Evolutionary conservation across 2,797 vertebrate species (phyloP).

Genomic region (Eulemur albifrons): DNA sequence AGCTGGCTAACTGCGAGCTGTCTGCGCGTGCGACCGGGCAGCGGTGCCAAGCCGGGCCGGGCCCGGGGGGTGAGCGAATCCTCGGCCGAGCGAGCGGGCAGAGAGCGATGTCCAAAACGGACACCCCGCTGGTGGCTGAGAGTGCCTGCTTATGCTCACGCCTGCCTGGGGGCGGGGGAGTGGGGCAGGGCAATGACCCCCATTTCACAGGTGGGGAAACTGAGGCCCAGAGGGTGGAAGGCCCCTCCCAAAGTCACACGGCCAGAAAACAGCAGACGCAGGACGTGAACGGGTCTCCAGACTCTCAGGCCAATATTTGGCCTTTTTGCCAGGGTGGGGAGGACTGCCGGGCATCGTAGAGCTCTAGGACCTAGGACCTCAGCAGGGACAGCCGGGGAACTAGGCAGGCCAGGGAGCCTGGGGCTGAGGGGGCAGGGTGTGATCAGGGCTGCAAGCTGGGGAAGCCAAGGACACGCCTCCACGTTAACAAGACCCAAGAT

Average conservation of each 20-base stretch:
- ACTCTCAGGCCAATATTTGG: neutral
- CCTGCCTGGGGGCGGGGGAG: neutral
- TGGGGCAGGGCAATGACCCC: neutral
- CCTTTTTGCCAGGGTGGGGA: neutral
- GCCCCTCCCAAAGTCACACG: neutral
- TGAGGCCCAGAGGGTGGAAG: neutral
- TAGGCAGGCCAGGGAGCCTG: neutral
- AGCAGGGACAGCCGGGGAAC: neutral
- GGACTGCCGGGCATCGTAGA: neutral
- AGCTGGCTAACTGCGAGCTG: neutral
- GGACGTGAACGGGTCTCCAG: neutral
- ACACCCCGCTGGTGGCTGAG: neutral
- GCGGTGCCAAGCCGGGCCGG: rapidly evolving
- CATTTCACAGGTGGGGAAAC: slow-evolving; percentile 13
- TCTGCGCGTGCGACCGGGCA: neutral
- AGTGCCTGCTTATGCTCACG: neutral
- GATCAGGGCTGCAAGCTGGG: neutral
- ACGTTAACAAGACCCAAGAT: neutral
- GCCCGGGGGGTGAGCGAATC: too few species aligned
- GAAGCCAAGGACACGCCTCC: neutral
- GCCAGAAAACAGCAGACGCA: neutral
- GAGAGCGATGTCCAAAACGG: neutral
- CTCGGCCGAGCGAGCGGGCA: rapidly evolving
- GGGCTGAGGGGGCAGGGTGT: neutral
- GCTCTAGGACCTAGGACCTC: neutral